Percentiles rank a stretch among this genome's conserved stretches.
These are phyloP conservation scores for human (Homo sapiens) DNA, from an alignment of 2,113 vertebrate species.

Conservation along the genomic window DNA sequence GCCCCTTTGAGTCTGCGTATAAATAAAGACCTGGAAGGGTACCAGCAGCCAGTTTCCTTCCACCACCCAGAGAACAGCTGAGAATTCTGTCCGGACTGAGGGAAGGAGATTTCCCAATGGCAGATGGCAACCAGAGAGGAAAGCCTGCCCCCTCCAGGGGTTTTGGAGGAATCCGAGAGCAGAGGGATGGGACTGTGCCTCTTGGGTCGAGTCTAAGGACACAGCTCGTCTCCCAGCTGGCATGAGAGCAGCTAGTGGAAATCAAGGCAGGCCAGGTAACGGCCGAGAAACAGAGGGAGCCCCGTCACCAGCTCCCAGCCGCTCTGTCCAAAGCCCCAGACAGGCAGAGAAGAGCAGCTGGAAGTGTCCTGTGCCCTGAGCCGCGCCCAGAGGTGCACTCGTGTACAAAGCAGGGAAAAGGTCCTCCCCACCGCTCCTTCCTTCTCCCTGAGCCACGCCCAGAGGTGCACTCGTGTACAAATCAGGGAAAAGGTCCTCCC, in stretches of 20 bases:
- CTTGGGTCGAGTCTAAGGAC: not conserved
- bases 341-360: not conserved
- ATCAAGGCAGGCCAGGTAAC: not conserved
- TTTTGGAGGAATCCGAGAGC: not conserved
- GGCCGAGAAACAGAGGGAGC: not conserved
- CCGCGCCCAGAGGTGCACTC: not conserved
- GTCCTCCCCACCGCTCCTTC: not conserved
- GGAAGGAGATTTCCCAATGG: not conserved
- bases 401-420: not conserved
- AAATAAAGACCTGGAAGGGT: not conserved
- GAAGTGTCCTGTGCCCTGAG: not conserved
- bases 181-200: fast-evolving
- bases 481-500: not conserved
- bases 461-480: not conserved
- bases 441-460: not conserved
- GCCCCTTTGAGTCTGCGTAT: not conserved
- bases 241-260: not conserved
- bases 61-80: not conserved
- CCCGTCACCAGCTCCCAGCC: not conserved
- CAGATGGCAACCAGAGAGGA: not conserved
- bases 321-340: not conserved
- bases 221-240: fast-evolving
- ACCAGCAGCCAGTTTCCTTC: not conserved
- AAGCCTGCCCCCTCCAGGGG: not conserved
- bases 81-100: not conserved